Conservation (phyloP, 2,113 vertebrate species). For the Chlorodrepanis virens region DNA sequence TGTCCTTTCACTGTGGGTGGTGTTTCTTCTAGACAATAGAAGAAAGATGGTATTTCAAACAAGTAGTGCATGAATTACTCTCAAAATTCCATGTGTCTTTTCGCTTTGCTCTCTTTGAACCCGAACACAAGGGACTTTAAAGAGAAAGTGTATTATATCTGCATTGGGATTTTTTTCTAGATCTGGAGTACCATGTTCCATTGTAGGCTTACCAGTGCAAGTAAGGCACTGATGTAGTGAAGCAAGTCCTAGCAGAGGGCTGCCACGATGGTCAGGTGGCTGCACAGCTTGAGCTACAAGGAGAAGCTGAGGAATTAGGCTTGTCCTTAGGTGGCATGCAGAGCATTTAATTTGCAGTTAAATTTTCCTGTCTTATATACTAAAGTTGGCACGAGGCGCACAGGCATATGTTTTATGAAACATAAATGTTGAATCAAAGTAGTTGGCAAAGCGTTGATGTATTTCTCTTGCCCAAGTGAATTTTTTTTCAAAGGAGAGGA, state of each 20-base stretch:
- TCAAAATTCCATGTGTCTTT: background rate
- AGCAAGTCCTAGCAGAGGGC: background rate
- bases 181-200: background rate
- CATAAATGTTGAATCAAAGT: slow-evolving; percentile 46
- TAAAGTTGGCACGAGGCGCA: background rate
- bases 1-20: background rate
- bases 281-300: background rate
- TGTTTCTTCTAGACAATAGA: background rate
- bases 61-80: background rate
- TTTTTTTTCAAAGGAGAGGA: background rate
- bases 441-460: slow-evolving; percentile 1
- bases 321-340: background rate
- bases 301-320: background rate
- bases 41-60: background rate
- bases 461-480: background rate
- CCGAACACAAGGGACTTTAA: background rate
- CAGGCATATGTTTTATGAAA: background rate
- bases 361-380: background rate
- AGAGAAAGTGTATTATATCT: background rate
- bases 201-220: background rate
- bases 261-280: background rate
- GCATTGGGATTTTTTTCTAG: background rate
- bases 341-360: background rate
- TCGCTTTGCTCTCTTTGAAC: background rate
- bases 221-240: background rate